Evolutionary conservation across 2,888 invertebrate species (phyloP), one percentile per base, ranked within the genome.

Genomic region (Amorpha juglandis): DNA sequence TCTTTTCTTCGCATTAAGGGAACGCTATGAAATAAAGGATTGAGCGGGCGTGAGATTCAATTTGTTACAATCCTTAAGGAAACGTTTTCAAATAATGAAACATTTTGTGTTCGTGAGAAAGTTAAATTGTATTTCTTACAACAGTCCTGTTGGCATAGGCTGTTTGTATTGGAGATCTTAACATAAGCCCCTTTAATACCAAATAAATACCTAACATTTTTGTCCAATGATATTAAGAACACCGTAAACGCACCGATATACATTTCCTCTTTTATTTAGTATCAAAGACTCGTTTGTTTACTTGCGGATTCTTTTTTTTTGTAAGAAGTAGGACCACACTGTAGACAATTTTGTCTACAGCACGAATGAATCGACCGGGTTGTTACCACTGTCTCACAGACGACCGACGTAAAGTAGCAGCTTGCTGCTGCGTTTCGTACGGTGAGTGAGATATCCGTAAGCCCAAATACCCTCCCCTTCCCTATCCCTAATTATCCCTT

Each of bases 111-210:
- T 87, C 77, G 74, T 74, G 78, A 77, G 75, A 78, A 90, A 90
- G 89, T 89, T 90, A 89, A 89, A 91, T 90, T 90, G 89, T 89
- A 84, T 90, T 90, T 87, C 87, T 88, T 87, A 84, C 82, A 81
- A 81, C 81, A 81, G 80, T 76, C 77, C 74, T 73, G 79, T 80
- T 74, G 78, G 82, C 80, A 71, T 71, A 76, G 80, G 81, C 86
- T 82, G 87, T 86, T 88, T 85, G 80, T 84, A 74, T 79, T 72
- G 77, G 63, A 74, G 77, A 85, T 85, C 79, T 83, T 82, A 79
- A 78, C 75, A 78, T 82, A 83, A 84, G 80, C 82, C 78, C 71
- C 75, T 84, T 78, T 80, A 82, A 82, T 83, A 77, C 78, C 73
- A 75, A 79, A 80, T 81, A 81, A 83, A 82, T 78, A 79, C 74